Base-by-base conservation (phyloP, 2,797 vertebrate species). In the Gallinago solitaria region DNA sequence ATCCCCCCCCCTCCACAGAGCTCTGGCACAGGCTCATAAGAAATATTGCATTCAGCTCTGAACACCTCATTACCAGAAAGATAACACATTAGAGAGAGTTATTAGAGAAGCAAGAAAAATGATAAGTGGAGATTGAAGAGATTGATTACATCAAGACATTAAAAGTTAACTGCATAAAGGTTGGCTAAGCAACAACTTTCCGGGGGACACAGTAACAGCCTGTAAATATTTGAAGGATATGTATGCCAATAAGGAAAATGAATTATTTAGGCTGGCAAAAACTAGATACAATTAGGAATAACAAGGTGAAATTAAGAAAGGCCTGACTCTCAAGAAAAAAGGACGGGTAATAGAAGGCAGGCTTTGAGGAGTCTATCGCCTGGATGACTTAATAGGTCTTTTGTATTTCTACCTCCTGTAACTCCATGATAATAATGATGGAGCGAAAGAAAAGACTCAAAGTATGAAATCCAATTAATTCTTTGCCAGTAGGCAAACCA, bases 381-480 rank as follows among this genome's bases (percentile, higher is more conserved):
- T 65, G 57, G 75, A 85, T 93, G 61, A 84, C 94, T 96, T 96
- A 95, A 96, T 90, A 95, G 93, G 86, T 68, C 93, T 95, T 96
- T 95, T 95, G 74, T 95, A 89, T 87, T 78, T 83, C 70, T 94
- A 16, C 95, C 93, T 92, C 92, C 97, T 96, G 92, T 90, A 93
- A 89, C 92, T 91, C 93, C 93, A 90, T 86, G 96, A 96, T 93
- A 95, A 94, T 87, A 96, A 95, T 39, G 87, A 95, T 63, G 65
- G 56, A 95, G 88, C 20, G 21, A 90, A 93, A 94, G 32, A 56
- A 93, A 85, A 73, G 83, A 88, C 56, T 86, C 84, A 81, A 90
- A 93, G 87, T 87, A 95, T 90, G 91, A 97, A 97, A 97, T 95
- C 91, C 96, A 97, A 97, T 97, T 97, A 98, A 96, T 96, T 94